Base-by-base conservation (phyloP, 37 sponge, comb jelly and placozoan species). In the Halichondria panicea region DNA sequence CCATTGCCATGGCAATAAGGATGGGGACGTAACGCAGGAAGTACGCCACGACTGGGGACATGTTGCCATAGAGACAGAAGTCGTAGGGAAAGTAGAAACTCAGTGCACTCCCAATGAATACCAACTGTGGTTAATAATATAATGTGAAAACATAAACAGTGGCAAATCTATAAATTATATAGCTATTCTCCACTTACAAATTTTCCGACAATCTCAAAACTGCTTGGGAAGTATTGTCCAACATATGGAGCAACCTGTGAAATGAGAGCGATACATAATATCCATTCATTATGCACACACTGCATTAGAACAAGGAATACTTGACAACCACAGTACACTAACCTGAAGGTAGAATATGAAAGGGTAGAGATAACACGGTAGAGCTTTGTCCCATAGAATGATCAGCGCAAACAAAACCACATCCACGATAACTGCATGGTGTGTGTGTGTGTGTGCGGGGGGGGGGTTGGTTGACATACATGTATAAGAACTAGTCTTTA, bases 81-180 rank as follows among this genome's bases (percentile, higher is more conserved):
- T 90, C 91, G 41, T 90, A 90, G 0, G 73, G 68, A 54, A 90
- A 81, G 59, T 85, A 90, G 65, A 90, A 75, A 21, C 86, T 59
- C 34, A 64, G 12, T 21, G 33, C 77, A 82, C 87, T 91, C 59
- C 77, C 55, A 19, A 82, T 13, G 58, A 73, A 91, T 67, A 82
- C 66, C 45, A 91, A 63, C 91, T 91, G 57, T 1, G 64, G 53
- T 43, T 22, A n/a, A 45, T 27, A 52, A 38, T 25, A 58, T 9
- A 33, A 61, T 65, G 36, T 13, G 6, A 37, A 64, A 45, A 70
- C 34, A 50, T 34, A 32, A 68, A 43, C 25, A 64, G 28, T 41
- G 9, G 5, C 19, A 27, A n/a, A 24, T 21, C 12, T 58, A 27
- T 58, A 25, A 15, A 18, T 11, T 60, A 60, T 11, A 19, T 9